phyloP scores from a whole-genome alignment of 2,888 invertebrate species.

The Epinotia demarniana region DNA sequence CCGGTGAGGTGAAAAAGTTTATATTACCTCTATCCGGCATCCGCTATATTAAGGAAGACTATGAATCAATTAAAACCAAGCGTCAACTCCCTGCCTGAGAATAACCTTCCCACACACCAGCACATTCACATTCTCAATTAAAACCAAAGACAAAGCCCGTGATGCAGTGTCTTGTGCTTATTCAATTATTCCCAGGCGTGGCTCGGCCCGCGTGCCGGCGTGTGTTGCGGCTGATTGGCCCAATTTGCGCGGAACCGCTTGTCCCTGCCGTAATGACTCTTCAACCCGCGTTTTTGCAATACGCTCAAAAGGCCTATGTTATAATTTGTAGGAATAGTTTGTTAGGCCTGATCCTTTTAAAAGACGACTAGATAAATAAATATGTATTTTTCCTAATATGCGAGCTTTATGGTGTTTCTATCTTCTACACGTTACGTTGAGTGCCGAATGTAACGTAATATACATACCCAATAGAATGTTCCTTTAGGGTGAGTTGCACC shows the following conservation, averaged over 20 bases:
- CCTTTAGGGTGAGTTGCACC: no score
- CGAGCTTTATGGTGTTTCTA: neutral
- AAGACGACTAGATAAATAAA: neutral
- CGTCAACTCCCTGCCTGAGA: neutral
- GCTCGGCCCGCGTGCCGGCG: conserved; percentile 7
- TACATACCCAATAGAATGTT: no score
- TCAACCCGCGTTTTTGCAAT: conserved; percentile 30
- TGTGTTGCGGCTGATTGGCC: conserved; percentile 42
- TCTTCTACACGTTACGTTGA: neutral
- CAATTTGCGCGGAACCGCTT: conserved; percentile 36
- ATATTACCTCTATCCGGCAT: no score
- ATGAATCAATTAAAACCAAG: neutral
- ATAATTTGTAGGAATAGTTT: conserved; percentile 25
- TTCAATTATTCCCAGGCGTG: conserved; percentile 23
- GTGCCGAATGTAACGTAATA: no score
- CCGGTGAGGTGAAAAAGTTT: no score
- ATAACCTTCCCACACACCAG: neutral
- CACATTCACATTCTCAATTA: neutral
- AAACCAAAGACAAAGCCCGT: conserved; percentile 8
- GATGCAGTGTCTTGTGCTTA: neutral
- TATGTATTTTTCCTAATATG: neutral
- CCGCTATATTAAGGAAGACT: no score
- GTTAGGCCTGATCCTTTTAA: conserved; percentile 5
- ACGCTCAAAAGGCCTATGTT: conserved; percentile 27
- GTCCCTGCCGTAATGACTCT: conserved; percentile 40